Base-by-base conservation (phyloP, 2,888 invertebrate genomes). In the Nomada fabriciana region DNA sequence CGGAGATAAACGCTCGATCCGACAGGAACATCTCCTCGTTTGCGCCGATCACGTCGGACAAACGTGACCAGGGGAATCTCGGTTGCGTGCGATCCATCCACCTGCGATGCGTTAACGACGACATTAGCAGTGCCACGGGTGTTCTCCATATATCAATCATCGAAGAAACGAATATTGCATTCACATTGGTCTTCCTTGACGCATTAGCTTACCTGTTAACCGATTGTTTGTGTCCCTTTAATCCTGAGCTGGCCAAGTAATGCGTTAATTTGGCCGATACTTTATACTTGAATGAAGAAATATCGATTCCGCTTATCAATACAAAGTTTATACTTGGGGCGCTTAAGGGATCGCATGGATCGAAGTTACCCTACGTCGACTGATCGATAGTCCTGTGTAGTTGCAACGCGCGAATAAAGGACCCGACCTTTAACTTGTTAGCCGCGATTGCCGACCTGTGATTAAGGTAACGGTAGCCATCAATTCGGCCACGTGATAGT, bases 41-140 rank as follows among this genome's bases (percentile, higher is more conserved):
- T 89, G 91, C 89, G 91, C 89, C 90, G 91, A 91, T 91, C 91
- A 90, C 87, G 91, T 90, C 88, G 88, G 82, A 90, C 87, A 88
- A 90, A 89, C 90, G 86, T 87, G 87, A 86, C 83, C 88, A 87
- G 75, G 82, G 70, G 69, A 84, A 73, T 87, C 25, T 50, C 55
- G 74, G 65, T 36, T 65, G 74, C 72, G 80, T 73, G 82, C 75
- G 80, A 86, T 87, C 81, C 82, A 63, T 80, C 85, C 73, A 64
- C 57, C 64, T 65, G 59, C 71, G 79, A 77, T 73, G 71, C 81
- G 63, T 68, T 83, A 81, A 85, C 81, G 79, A 80, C 80, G 73
- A 57, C 85, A 80, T 86, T 85, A 85, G 63, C 83, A 57, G 78
- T 77, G 70, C 76, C 73, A 80, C 80, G 70, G 77, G 82, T 80